Conservation (phyloP, 2,797 vertebrate species). For the Pogoniulus pusillus region DNA sequence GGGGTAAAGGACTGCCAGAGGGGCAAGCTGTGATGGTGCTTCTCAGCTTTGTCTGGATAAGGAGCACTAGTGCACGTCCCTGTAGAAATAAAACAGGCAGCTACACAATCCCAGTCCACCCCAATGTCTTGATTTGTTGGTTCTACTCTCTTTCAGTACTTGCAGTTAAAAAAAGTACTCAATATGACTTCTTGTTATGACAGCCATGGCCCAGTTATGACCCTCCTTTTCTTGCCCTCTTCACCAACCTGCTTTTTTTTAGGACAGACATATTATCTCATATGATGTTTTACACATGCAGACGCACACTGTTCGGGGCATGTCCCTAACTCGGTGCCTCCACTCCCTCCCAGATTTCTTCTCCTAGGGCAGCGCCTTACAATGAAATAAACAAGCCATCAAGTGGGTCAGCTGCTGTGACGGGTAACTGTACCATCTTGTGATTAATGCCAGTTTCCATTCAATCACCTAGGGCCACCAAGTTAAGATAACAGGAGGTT, state of each 20-base stretch:
- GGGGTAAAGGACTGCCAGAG: neutral
- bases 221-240: neutral
- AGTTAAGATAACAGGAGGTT: neutral
- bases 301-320: rapidly evolving
- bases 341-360: neutral
- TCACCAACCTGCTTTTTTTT: neutral
- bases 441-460: neutral
- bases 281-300: neutral
- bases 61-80: neutral
- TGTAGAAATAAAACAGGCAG: neutral
- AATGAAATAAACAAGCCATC: neutral
- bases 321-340: neutral
- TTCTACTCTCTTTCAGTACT: neutral
- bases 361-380: neutral
- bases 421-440: neutral
- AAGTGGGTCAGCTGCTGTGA: neutral
- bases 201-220: neutral
- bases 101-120: neutral
- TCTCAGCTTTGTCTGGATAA: neutral
- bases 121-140: neutral
- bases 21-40: neutral
- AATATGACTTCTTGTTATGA: neutral
- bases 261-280: neutral
- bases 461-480: neutral
- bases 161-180: neutral